A percentile compares a stretch with the other conserved stretches of the same genome.
phyloP scores from a whole-genome alignment of 64 coral and sea anemone genomes.

The Montipora cactus region DNA sequence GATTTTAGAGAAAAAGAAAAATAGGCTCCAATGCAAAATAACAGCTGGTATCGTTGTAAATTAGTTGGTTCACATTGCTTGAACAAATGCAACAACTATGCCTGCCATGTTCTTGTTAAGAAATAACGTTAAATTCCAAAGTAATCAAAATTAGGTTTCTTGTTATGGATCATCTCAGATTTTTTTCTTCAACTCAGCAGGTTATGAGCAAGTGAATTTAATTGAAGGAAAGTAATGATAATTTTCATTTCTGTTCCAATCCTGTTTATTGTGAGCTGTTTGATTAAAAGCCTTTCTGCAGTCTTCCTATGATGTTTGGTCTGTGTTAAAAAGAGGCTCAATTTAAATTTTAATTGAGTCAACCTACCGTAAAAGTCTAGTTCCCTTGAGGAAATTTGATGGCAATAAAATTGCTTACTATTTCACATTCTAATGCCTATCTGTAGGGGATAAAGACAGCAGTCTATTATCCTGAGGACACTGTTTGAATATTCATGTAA shows the following conservation, averaged over 20 bases:
- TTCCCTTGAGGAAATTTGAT: slow-evolving; percentile 11
- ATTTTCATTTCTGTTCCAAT: slow-evolving; percentile 49
- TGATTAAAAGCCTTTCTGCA: neutral
- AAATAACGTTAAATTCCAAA: slow-evolving; percentile 19
- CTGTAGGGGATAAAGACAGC: neutral
- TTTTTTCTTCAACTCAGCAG: slow-evolving; percentile 28
- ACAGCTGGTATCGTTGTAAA: slow-evolving; percentile 24
- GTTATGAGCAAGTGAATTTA: slow-evolving; percentile 4
- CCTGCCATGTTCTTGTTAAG: slow-evolving; percentile 1
- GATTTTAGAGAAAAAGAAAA: neutral
- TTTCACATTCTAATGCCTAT: slow-evolving; percentile 12
- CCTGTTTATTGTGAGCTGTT: slow-evolving; percentile 25
- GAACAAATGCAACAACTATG: neutral
- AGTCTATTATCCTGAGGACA: slow-evolving; percentile 1
- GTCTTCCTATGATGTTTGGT: slow-evolving; percentile 14
- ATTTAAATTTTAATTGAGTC: slow-evolving; percentile 29
- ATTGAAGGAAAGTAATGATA: slow-evolving; percentile 10
- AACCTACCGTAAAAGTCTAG: neutral
- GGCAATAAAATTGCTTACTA: neutral
- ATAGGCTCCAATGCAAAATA: neutral
- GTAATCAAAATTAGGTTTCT: neutral
- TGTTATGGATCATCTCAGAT: neutral
- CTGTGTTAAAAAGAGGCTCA: neutral
- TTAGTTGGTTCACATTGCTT: slow-evolving; percentile 12
- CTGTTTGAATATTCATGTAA: slow-evolving; percentile 30